Conservation (phyloP, 2,888 invertebrate species). For the Escarpia spicata region DNA sequence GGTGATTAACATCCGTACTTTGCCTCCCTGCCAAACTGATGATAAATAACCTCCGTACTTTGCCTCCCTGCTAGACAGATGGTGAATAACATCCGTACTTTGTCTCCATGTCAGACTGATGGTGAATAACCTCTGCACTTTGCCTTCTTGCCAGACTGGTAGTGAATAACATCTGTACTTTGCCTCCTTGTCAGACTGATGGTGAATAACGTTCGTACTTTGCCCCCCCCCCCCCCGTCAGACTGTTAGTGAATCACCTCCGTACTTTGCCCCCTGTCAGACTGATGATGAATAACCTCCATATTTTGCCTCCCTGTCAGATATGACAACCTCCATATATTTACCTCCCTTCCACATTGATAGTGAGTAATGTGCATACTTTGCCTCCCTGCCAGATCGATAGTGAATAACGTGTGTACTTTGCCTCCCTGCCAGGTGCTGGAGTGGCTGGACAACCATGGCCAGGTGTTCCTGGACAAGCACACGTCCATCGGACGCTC, state of each 20-base stretch:
- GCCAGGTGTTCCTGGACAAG: conserved; percentile 94
- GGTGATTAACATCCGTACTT: not conserved
- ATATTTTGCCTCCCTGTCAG: not conserved
- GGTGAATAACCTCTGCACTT: no score
- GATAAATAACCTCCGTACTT: not conserved
- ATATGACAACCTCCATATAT: not conserved
- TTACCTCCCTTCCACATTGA: not conserved
- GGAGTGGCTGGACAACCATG: conserved; percentile 97
- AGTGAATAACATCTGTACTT: no score
- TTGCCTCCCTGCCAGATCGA: not conserved
- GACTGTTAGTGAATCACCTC: not conserved
- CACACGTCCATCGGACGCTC: conserved; percentile 97
- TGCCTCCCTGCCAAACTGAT: not conserved
- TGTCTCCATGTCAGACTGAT: not conserved
- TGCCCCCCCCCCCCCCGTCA: not conserved
- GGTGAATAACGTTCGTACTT: not conserved
- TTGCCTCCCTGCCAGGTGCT: conserved; percentile 75
- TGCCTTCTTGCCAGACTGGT: no score
- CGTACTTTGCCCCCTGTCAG: not conserved
- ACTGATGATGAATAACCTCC: not conserved
- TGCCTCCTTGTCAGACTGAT: no score
- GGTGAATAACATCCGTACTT: not conserved
- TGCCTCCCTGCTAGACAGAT: not conserved
- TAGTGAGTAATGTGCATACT: not conserved
- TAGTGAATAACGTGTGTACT: not conserved